Percentiles rank a stretch among this genome's conserved stretches.
phyloP scores from a whole-genome alignment of 2,113 vertebrate species.

The Neotragus pygmaeus region DNA sequence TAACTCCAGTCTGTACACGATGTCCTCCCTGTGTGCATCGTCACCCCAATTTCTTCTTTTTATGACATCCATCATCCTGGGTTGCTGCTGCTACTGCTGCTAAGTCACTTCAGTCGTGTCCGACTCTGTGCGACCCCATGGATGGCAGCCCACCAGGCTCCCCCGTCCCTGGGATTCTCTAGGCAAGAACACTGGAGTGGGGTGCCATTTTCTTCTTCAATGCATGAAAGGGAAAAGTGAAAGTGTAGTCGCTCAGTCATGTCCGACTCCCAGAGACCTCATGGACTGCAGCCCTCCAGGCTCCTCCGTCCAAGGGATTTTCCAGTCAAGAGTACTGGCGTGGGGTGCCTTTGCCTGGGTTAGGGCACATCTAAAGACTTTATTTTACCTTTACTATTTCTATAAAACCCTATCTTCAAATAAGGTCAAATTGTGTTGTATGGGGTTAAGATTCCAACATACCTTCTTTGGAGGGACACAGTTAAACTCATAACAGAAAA shows the following conservation, averaged over 20 bases:
- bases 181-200: too few relatives aligned
- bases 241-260: fast-evolving
- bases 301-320: too few relatives aligned
- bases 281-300: too few relatives aligned
- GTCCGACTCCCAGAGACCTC: too few relatives aligned
- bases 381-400: background rate
- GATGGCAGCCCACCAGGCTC: too few relatives aligned
- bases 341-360: background rate
- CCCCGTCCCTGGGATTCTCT: too few relatives aligned
- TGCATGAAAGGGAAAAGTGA: too few relatives aligned
- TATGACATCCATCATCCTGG: background rate
- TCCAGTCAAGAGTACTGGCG: too few relatives aligned
- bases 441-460: background rate
- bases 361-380: background rate
- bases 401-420: background rate
- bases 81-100: background rate
- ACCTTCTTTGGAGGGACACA: background rate
- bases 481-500: background rate
- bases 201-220: too few relatives aligned
- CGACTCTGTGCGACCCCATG: too few relatives aligned
- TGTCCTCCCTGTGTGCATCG: too few relatives aligned
- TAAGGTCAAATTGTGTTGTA: background rate
- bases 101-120: too few relatives aligned
- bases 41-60: background rate
- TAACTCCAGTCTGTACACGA: background rate